Evolutionary conservation across 2,888 invertebrate species (phyloP).

Genomic region (Pristionchus mayeri): DNA sequence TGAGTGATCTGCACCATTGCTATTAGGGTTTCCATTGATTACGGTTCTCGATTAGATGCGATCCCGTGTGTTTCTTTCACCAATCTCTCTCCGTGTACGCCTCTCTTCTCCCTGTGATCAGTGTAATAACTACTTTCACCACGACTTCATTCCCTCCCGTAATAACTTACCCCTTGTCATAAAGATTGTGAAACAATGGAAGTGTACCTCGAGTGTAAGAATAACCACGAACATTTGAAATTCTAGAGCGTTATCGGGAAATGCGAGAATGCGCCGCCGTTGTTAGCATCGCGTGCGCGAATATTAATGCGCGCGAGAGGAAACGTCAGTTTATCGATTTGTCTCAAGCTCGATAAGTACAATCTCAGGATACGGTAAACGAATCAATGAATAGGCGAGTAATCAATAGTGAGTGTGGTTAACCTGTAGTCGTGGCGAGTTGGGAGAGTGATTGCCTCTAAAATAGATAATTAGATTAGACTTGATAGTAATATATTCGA

Average conservation of each 20-base stretch:
- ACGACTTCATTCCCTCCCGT: no score
- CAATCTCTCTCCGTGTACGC: no score
- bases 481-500: background rate
- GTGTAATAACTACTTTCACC: no score
- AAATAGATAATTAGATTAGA: background rate
- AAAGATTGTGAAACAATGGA: no score
- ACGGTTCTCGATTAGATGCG: no score
- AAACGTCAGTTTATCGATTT: background rate
- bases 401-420: slow-evolving; percentile 20
- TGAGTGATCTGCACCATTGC: no score
- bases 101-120: no score
- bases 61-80: no score
- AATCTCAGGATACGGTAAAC: slow-evolving; percentile 37
- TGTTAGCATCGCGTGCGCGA: background rate
- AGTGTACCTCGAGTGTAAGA: background rate
- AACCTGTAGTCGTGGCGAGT: slow-evolving; percentile 33
- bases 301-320: background rate
- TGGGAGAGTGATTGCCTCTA: slow-evolving; percentile 31
- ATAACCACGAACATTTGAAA: background rate
- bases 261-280: background rate
- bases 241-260: background rate
- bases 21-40: no score
- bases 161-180: no score
- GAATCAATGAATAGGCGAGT: background rate
- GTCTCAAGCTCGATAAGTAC: slow-evolving; percentile 23